phyloP scores from a whole-genome alignment of 2,797 vertebrate species.

The Clarias pachynema region DNA sequence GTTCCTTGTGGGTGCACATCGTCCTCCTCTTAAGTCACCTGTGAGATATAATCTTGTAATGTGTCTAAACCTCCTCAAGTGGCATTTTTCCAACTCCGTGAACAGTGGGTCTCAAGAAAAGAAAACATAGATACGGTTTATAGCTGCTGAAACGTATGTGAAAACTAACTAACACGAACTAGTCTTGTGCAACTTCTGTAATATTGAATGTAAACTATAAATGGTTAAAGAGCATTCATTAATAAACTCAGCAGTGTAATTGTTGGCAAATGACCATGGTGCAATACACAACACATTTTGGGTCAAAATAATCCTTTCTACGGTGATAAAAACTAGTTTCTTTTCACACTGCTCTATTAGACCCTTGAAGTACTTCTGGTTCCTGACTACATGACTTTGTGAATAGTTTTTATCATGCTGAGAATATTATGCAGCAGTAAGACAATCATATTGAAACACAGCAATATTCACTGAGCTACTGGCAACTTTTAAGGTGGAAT shows the following conservation, averaged over 20 bases:
- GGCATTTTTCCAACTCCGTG: not conserved
- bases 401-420: too few species aligned
- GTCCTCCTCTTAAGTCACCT: not conserved
- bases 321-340: not conserved
- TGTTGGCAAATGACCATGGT: not conserved
- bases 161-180: not conserved
- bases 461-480: too few species aligned
- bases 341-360: too few species aligned
- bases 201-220: not conserved
- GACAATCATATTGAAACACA: too few species aligned
- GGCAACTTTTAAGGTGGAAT: too few species aligned
- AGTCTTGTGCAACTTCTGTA: not conserved
- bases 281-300: not conserved
- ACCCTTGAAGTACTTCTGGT: not conserved
- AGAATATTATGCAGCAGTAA: too few species aligned
- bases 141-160: not conserved
- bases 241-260: not conserved
- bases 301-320: not conserved
- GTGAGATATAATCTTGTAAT: not conserved
- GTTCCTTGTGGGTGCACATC: too few species aligned
- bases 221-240: not conserved
- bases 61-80: not conserved
- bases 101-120: not conserved
- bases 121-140: not conserved
- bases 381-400: too few species aligned